phyloP scores from a whole-genome alignment of 2,113 vertebrate species.

The Microtus richardsoni region DNA sequence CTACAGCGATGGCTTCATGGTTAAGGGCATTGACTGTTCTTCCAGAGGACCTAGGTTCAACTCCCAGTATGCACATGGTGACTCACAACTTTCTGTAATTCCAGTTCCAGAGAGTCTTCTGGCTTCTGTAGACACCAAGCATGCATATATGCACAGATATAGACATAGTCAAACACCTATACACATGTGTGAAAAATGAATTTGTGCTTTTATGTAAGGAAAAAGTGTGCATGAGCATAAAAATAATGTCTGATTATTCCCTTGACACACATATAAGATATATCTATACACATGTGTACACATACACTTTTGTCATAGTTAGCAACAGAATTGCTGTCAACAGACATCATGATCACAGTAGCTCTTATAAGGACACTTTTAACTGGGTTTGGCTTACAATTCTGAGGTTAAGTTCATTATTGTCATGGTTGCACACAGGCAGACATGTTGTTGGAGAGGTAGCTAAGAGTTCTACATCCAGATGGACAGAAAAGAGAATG shows the following conservation, averaged over 20 bases:
- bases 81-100: neutral
- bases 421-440: neutral
- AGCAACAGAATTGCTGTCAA: neutral
- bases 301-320: neutral
- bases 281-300: neutral
- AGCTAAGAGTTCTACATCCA: neutral
- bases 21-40: neutral
- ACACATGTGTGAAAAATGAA: neutral
- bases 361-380: neutral
- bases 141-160: neutral
- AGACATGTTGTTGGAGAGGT: neutral
- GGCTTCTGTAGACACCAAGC: neutral
- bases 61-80: neutral
- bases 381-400: neutral
- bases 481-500: neutral
- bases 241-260: neutral
- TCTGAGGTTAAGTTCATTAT: neutral
- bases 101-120: neutral
- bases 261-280: neutral
- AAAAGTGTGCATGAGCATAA: neutral
- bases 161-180: neutral
- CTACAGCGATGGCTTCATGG: neutral
- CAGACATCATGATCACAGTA: neutral
- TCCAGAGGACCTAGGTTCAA: neutral
- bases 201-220: neutral